A percentile compares a stretch with the other conserved stretches of the same genome.
phyloP scores from a whole-genome alignment of 1,140 invertebrate genomes.

The Cardiocondyla obscurior region DNA sequence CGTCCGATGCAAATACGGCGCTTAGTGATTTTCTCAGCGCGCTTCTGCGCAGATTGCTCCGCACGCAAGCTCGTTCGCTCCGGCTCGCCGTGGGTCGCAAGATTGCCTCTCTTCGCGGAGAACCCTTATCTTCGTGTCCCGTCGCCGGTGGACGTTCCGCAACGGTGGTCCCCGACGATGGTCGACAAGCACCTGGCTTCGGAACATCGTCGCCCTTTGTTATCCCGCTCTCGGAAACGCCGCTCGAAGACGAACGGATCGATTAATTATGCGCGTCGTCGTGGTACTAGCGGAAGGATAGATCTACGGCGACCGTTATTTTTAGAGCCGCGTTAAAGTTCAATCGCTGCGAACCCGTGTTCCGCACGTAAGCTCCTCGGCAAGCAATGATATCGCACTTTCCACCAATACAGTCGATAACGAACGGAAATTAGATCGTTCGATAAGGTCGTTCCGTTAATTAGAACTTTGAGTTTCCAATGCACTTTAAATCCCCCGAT shows the following conservation, averaged over 20 bases:
- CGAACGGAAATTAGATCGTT: not conserved
- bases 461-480: not conserved
- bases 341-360: slow-evolving; percentile 39
- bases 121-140: not conserved
- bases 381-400: slow-evolving; percentile 12
- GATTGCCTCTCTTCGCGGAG: slow-evolving; percentile 4
- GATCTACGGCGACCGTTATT: slow-evolving; percentile 60
- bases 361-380: slow-evolving; percentile 33
- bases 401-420: not conserved
- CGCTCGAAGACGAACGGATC: slow-evolving; percentile 12
- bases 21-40: slow-evolving; percentile 57
- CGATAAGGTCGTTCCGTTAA: not conserved
- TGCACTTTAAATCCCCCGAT: not conserved
- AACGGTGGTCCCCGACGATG: not conserved
- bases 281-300: slow-evolving; percentile 43
- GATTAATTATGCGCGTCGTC: slow-evolving; percentile 31
- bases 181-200: not conserved
- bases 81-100: slow-evolving; percentile 9
- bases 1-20: slow-evolving; percentile 34
- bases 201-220: not conserved
- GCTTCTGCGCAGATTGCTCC: slow-evolving; percentile 56
- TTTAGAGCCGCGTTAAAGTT: slow-evolving; percentile 66
- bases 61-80: slow-evolving; percentile 18
- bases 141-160: not conserved
- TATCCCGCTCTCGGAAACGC: not conserved